Evolutionary conservation across 2,797 vertebrate genomes (phyloP), one percentile per base, ranked within the genome.

Genomic region (Petrocephalus sullivani): DNA sequence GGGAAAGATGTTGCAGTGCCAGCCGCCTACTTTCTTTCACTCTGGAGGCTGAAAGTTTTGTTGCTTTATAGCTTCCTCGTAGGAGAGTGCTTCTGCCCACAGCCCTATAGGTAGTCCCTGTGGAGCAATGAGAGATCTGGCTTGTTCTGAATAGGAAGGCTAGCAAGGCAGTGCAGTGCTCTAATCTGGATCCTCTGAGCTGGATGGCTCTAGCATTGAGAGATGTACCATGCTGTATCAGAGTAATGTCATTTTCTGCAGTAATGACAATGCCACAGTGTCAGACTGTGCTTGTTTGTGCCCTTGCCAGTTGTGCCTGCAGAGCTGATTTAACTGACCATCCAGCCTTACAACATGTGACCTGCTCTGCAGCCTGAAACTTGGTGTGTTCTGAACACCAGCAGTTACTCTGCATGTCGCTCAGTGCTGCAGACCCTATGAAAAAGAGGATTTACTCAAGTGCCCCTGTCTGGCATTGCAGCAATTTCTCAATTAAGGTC

Each of bases 271-370:
- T 41, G 54, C 53, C 56, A 58, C 4, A 60, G 56, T 60, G 54
- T 58, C 23, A 86, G 23, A 33, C 51, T 85, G 92, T 94, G 85
- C 87, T 90, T 93, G 93, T 91, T 92, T 92, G 91, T 93, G 92
- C 92, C 37, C 90, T 91, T 90, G 91, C 93, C 94, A 95, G 95
- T 94, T 95, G 94, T 92, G 92, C 93, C 94, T 88, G 91, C 92
- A 94, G 93, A 94, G 95, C 93, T 93, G 93, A 94, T 95, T 94
- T 94, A 93, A 95, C 95, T 94, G 94, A 95, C 96, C 96, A 96
- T 96, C 94, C 94, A 94, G 94, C 95, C 94, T 96, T 96, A 94
- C 95, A 94, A 95, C 95, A 95, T 93, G 93, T 95, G 95, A 96
- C 94, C 94, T 91, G 91, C 91, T 92, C 92, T 90, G 92, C 94